Percentiles rank a stretch among this genome's conserved stretches.
Conservation (phyloP, 2,797 vertebrate species). For the Pteropus rufus region DNA sequence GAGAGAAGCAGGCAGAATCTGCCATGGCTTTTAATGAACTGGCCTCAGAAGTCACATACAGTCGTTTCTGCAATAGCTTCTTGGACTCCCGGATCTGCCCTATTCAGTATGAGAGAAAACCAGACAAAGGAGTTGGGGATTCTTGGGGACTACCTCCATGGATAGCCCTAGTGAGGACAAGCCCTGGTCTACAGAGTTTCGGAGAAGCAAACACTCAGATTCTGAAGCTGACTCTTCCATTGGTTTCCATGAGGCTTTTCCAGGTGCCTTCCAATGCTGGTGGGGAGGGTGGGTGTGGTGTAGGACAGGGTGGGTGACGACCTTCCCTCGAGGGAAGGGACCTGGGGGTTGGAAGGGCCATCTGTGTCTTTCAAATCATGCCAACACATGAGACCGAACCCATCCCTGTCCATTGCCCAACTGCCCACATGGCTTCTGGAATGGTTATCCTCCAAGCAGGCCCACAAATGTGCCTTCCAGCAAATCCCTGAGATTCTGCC, state of each 20-base stretch:
- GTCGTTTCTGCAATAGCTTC: background rate
- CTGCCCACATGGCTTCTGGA: background rate
- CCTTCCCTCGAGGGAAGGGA: background rate
- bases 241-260: slow-evolving; percentile 3
- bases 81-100: background rate
- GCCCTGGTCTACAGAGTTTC: background rate
- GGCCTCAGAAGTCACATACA: background rate
- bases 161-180: background rate
- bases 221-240: slow-evolving; percentile 53
- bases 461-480: background rate
- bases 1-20: background rate
- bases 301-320: background rate
- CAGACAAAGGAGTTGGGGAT: background rate
- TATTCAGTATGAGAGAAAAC: background rate
- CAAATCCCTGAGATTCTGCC: background rate
- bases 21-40: background rate
- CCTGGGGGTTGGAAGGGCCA: background rate
- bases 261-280: background rate
- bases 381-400: background rate
- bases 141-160: background rate
- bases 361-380: background rate
- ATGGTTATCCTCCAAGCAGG: background rate
- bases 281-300: fast-evolving
- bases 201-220: slow-evolving; percentile 39
- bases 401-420: background rate